Evolutionary conservation across 2,797 vertebrate genomes (phyloP).

Genomic region (Argentina silus): DNA sequence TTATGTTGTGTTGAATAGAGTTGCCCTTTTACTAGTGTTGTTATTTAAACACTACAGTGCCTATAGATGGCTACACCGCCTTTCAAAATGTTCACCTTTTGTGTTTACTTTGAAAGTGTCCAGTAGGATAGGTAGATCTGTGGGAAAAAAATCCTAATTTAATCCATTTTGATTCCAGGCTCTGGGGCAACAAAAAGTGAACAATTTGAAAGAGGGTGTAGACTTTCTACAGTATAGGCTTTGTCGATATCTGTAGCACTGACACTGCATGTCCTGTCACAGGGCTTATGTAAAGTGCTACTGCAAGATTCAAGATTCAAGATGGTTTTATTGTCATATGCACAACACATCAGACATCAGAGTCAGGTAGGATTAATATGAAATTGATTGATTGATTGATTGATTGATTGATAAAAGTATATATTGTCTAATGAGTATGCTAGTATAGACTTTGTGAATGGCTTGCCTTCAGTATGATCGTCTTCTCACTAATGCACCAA

Average conservation of each 20-base stretch:
- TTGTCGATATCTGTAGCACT: background rate
- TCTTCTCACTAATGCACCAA: background rate
- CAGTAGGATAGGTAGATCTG: too few species aligned
- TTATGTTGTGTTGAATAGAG: conserved; percentile 18
- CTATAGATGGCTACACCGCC: background rate
- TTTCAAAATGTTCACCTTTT: background rate
- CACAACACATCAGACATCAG: too few species aligned
- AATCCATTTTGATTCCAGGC: too few species aligned
- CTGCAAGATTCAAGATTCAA: too few species aligned
- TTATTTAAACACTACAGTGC: conserved; percentile 22
- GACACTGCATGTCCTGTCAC: background rate
- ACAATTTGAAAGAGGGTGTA: too few species aligned
- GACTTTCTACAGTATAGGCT: too few species aligned
- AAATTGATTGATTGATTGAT: background rate
- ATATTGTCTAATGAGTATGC: background rate
- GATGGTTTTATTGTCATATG: too few species aligned
- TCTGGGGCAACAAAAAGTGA: too few species aligned
- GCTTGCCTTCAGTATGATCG: background rate
- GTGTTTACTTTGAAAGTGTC: too few species aligned
- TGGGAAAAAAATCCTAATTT: too few species aligned
- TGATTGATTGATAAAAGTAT: background rate
- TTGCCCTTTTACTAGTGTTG: conserved; percentile 31
- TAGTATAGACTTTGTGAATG: background rate
- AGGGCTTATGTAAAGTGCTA: too few species aligned
- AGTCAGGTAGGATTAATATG: background rate